Evolutionary conservation across 2,797 vertebrate genomes (phyloP), one percentile per base, ranked within the genome.

Genomic region (Prunella strophiata): DNA sequence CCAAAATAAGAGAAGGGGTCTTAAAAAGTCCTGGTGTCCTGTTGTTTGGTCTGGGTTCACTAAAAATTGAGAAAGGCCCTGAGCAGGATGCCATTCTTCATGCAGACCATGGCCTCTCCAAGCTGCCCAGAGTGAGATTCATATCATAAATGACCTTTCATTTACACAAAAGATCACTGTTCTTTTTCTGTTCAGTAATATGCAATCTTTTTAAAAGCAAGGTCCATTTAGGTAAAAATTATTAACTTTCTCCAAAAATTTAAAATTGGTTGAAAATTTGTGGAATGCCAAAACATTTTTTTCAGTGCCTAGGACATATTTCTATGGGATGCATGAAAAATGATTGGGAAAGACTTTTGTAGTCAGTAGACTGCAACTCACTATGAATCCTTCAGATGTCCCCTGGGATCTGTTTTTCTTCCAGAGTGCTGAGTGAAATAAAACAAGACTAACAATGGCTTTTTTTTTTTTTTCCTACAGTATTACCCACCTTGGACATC

Each of bases 81-180:
- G 43, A 63, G 25, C 71, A 72, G 8, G 15, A 5, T 80, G 22
- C 15, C 26, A 38, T 29, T 59, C 0, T 0, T 7, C 16, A 52
- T 21, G 40, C 6, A 62, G 22, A 77, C 22, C 5, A 4, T 23
- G 17, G 26, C 21, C 13, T 65, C 58, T 51, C n/a, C 43, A 51
- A 47, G 19, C 10, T 36, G 32, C 29, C 25, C 27, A 13, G 55
- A 38, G 27, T 25, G 29, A 74, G 57, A 40, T 40, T 70, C 13
- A 5, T 54, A n/a, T 66, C n/a, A 36, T 7, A 88, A 73, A 77
- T 16, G 25, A 6, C 4, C 7, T 66, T 50, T 70, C 9, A 51
- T 51, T 89, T 42, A 45, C 4, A 2, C 3, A 7, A 68, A 51
- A 67, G 40, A 89, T 10, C 11, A 50, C 13, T 25, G 42, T 16